Evolutionary conservation across 2,888 invertebrate species (phyloP).

Genomic region (Troilus luridus): DNA sequence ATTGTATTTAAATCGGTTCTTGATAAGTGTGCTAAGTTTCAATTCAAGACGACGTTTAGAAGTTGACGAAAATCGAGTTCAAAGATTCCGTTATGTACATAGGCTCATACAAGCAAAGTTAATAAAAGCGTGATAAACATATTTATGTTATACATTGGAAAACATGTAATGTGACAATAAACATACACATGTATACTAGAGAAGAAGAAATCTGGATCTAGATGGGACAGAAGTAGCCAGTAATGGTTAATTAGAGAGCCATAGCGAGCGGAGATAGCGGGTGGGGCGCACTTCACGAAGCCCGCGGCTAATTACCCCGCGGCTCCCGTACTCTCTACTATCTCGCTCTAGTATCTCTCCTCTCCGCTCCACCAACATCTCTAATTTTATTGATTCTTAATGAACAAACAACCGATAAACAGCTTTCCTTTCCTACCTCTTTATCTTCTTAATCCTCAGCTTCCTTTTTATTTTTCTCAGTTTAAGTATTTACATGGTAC

Average conservation of each 20-base stretch:
- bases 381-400: conserved; percentile 43
- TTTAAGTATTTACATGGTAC: not conserved
- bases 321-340: not conserved
- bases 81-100: no score
- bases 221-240: conserved; percentile 18
- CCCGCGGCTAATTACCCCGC: not conserved
- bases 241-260: conserved; percentile 38
- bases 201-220: not conserved
- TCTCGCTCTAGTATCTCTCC: not conserved
- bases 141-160: no score
- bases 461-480: not conserved
- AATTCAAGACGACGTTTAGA: no score
- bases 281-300: not conserved
- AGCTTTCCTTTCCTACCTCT: not conserved
- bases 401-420: conserved; percentile 10
- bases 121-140: no score
- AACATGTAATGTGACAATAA: no score
- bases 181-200: not conserved
- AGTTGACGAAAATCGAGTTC: no score
- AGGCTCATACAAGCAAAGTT: no score
- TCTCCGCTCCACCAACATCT: not conserved
- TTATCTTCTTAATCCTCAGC: not conserved
- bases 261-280: not conserved
- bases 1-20: no score
- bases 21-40: no score